A percentile compares a stretch with the other conserved stretches of the same genome.
Conservation (phyloP, 2,113 vertebrate species). For the Calyptommatus sinebrachiatus region DNA sequence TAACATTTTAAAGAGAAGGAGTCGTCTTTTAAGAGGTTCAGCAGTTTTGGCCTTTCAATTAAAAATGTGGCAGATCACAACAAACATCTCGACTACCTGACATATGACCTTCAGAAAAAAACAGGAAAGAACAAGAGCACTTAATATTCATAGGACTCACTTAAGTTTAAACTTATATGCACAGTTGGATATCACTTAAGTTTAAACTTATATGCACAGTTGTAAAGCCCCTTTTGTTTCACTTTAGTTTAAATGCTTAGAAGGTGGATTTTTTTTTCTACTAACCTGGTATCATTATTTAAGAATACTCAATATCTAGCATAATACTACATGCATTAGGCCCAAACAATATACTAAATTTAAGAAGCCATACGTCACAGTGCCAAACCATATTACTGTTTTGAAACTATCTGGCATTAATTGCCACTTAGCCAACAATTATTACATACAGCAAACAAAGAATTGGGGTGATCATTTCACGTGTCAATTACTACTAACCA, state of each 20-base stretch:
- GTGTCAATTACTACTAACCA: not conserved
- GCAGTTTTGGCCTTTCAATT: slow-evolving; percentile 13
- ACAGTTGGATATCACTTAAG: not conserved
- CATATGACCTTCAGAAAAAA: slow-evolving; percentile 4
- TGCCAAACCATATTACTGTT: not conserved
- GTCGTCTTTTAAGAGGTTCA: not conserved
- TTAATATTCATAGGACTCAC: no score
- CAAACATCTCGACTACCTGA: slow-evolving; percentile 1
- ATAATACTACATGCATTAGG: not conserved
- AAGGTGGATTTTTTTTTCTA: no score
- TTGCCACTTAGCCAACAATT: not conserved
- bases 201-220: no score
- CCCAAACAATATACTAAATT: no score
- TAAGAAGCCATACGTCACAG: no score
- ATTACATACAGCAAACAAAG: not conserved
- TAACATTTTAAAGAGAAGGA: slow-evolving; percentile 12
- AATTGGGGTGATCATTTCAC: not conserved
- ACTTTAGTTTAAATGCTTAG: no score
- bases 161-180: no score
- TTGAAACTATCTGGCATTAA: not conserved
- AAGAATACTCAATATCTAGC: not conserved
- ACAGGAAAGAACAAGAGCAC: not conserved
- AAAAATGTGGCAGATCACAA: slow-evolving; percentile 4
- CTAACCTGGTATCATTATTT: no score
- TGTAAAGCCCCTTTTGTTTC: no score